Evolutionary conservation across 2,113 vertebrate species (phyloP), one percentile per base, ranked within the genome.

Genomic region (Hoplias malabaricus): DNA sequence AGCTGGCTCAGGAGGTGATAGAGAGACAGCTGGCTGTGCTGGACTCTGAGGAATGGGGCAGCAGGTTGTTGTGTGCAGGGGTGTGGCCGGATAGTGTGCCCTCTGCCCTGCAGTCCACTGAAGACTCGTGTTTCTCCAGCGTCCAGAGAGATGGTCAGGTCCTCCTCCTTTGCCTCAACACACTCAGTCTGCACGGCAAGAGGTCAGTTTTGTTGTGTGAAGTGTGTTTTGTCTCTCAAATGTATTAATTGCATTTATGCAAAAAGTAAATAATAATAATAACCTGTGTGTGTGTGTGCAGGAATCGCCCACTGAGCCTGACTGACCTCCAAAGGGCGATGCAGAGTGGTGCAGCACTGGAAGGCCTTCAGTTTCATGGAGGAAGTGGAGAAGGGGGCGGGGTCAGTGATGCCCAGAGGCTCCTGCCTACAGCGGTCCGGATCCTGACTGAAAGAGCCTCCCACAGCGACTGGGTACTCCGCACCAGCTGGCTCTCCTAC

Each of bases 71-170:
- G 74, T 95, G 93, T 80, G 57, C 94, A 0, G 97, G 96, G 0
- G 82, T 99, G 11, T 99, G 97, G 97, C 98, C 98, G 0, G 94
- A 97, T 77, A 89, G 94, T 16, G 82, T 98, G 3, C 96, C 96
- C 23, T 95, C 94, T 0, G 93, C 89, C 59, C 82, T 95, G 53
- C 90, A 95, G 86, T 93, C 94, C 79, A 91, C 93, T 0, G 96
- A 98, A 85, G 98, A 99, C 69, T 97, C 98, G 0, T 90, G 94
- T 72, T 96, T 99, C 80, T 95, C 95, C 0, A 82, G 90, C 5
- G 94, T 98, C 73, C 87, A 78, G 77, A 89, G 91, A 11, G 96
- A 99, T 19, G 96, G 95, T 12, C 96, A 98, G 86, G 87, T 98
- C 83, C 91, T 99, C 6, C 88, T 89, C 0, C 95, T 94, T 69